Conservation (phyloP, 1,140 invertebrate species). For the Gryllus bimaculatus region DNA sequence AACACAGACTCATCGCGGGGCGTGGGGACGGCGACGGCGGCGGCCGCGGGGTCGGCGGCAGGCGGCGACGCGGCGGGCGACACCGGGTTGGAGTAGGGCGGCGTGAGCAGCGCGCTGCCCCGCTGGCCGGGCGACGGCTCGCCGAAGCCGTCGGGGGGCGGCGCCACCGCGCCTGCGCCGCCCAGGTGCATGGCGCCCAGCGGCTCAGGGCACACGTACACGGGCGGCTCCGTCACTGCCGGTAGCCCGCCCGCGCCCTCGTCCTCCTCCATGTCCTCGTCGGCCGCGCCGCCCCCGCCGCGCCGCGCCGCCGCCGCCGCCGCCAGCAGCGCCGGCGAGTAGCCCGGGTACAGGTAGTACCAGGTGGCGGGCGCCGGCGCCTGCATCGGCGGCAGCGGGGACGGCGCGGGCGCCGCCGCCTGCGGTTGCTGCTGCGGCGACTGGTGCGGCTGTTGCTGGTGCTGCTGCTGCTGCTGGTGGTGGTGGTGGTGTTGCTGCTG, state of each 20-base stretch:
- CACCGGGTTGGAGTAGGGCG: slow-evolving; percentile 51
- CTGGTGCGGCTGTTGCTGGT: slow-evolving; percentile 25
- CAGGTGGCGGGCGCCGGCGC: neutral
- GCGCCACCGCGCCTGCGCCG: slow-evolving; percentile 13
- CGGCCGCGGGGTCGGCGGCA: slow-evolving; percentile 45
- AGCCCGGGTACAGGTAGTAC: neutral
- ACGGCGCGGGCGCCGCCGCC: too few species aligned
- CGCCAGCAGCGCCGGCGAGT: slow-evolving; percentile 37
- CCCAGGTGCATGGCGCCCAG: slow-evolving; percentile 24
- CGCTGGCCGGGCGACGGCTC: slow-evolving; percentile 33
- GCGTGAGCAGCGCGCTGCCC: slow-evolving; percentile 43
- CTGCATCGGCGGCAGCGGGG: slow-evolving; percentile 19
- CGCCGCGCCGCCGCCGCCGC: slow-evolving; percentile 35
- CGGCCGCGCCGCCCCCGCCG: slow-evolving; percentile 23
- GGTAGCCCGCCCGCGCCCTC: slow-evolving; percentile 7
- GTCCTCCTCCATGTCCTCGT: neutral
- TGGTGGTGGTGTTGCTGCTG: slow-evolving; percentile 27
- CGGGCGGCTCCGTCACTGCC: slow-evolving; percentile 28
- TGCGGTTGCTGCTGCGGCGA: slow-evolving; percentile 21
- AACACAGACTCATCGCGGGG: slow-evolving; percentile 50
- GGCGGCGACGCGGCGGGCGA: slow-evolving; percentile 38
- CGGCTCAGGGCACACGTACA: slow-evolving; percentile 28
- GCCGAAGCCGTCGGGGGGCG: slow-evolving; percentile 21
- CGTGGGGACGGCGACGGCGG: slow-evolving; percentile 23
- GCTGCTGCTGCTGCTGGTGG: slow-evolving; percentile 20